These are phyloP conservation scores for Camptogramma bilineatum DNA, from an alignment of 2,888 invertebrate species.

Conservation along the genomic window DNA sequence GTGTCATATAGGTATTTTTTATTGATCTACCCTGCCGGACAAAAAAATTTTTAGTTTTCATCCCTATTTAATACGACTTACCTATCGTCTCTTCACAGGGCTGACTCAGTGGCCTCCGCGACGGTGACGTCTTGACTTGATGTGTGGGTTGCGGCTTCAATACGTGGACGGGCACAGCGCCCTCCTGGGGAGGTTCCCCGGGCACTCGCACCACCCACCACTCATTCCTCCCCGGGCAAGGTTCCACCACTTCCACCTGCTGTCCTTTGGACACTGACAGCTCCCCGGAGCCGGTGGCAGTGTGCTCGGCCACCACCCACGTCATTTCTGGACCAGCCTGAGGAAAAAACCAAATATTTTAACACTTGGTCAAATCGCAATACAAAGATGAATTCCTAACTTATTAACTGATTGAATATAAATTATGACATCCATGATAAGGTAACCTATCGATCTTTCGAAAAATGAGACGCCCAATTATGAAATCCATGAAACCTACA, in stretches of 20 bases:
- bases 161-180: conserved; percentile 92
- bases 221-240: conserved; percentile 88
- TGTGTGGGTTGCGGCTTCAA: conserved; percentile 82
- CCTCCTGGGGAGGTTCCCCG: conserved; percentile 88
- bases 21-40: too few species aligned
- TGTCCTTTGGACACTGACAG: conserved; percentile 95
- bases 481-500: too few species aligned
- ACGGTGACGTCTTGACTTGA: conserved; percentile 72
- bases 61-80: conserved; percentile 74
- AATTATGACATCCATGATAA: neutral
- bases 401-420: too few species aligned
- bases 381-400: neutral
- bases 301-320: conserved; percentile 95
- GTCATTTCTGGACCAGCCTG: conserved; percentile 95
- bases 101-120: conserved; percentile 73
- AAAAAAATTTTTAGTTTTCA: neutral
- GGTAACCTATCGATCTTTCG: too few species aligned
- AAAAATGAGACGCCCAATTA: too few species aligned
- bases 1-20: too few species aligned
- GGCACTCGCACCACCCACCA: conserved; percentile 89
- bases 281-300: conserved; percentile 91
- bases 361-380: neutral
- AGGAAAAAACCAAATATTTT: conserved; percentile 50
- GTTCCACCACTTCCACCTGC: conserved; percentile 96
- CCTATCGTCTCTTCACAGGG: conserved; percentile 79